Evolutionary conservation across 2,113 vertebrate species (phyloP).

Genomic region (Picathartes gymnocephalus): DNA sequence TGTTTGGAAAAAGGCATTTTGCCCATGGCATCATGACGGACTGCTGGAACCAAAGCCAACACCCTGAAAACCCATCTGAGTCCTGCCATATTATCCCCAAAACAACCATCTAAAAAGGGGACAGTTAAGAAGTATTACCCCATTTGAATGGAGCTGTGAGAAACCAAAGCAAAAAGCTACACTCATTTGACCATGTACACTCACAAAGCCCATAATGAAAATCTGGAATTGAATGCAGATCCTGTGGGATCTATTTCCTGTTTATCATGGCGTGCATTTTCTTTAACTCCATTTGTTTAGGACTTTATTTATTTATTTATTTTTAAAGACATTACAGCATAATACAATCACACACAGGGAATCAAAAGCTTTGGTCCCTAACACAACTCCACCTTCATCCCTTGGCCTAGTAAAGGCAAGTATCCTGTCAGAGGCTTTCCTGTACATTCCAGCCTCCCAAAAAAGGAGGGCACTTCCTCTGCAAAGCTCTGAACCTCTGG

Average conservation of each 20-base stretch:
- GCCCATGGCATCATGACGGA: background rate
- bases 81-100: background rate
- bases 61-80: background rate
- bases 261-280: background rate
- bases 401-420: background rate
- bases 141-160: background rate
- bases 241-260: background rate
- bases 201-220: background rate
- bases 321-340: background rate
- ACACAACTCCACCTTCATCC: background rate
- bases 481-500: background rate
- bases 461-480: background rate
- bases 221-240: background rate
- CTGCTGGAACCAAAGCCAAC: background rate
- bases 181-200: fast-evolving
- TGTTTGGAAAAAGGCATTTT: background rate
- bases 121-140: background rate
- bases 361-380: background rate
- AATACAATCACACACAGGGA: background rate
- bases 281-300: background rate
- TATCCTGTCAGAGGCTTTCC: background rate
- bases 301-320: background rate
- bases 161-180: background rate
- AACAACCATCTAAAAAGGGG: background rate
- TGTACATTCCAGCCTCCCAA: background rate